phyloP scores from a whole-genome alignment of 2,888 invertebrate species.

The Drosophila hamatofila region DNA sequence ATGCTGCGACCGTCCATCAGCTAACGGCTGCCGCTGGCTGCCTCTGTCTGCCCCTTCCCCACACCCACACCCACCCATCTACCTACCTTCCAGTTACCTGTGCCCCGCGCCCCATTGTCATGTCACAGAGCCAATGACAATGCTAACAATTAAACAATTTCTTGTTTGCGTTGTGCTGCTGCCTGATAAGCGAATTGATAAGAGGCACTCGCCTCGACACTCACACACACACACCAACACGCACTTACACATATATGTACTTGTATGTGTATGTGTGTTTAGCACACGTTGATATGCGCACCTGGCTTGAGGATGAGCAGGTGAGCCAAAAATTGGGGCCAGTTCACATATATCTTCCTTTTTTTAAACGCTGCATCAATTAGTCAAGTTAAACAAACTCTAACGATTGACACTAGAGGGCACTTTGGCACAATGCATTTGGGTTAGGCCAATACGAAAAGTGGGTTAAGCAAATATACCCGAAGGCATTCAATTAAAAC shows the following conservation, averaged over 20 bases:
- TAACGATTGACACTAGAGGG: constrained; percentile 1
- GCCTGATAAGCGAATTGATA: constrained; percentile 54
- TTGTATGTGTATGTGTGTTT: constrained; percentile 20
- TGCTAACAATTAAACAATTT: constrained; percentile 52
- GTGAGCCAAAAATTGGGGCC: background rate
- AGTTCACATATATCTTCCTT: background rate
- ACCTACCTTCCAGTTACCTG: background rate
- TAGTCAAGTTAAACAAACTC: constrained; percentile 17
- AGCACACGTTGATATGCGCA: constrained; percentile 64
- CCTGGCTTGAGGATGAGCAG: constrained; percentile 14
- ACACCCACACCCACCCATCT: background rate
- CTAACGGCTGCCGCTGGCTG: constrained; percentile 7
- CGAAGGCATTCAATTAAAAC: background rate
- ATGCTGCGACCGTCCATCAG: constrained; percentile 40
- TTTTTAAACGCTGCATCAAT: constrained; percentile 15
- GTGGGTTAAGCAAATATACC: background rate
- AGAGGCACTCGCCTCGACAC: constrained; percentile 38
- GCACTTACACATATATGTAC: too few species aligned
- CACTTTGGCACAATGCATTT: background rate
- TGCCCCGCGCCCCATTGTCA: background rate
- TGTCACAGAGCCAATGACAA: constrained; percentile 29
- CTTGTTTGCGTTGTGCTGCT: constrained; percentile 44
- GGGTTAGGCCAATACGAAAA: background rate
- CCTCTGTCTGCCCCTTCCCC: background rate
- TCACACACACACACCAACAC: constrained; percentile 12